Evolutionary conservation across 2,797 vertebrate genomes (phyloP), one percentile per base, ranked within the genome.

Genomic region (Microctenopoma steveboyesi): DNA sequence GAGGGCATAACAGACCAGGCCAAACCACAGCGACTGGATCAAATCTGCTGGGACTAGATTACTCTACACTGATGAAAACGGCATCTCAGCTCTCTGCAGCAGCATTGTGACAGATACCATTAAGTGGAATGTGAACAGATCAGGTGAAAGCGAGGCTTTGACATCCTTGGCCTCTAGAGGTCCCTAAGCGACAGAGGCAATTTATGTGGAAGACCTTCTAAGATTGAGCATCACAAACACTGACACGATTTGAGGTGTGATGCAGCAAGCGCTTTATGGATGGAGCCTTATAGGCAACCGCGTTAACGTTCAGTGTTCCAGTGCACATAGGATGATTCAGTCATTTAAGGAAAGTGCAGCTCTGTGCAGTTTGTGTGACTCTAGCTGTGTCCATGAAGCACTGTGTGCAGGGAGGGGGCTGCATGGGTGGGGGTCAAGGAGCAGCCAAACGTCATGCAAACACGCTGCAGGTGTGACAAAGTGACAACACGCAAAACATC

Each of bases 381-480:
- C 10, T n/a, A 46, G 43, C 43, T 16, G 9, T n/a, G n/a, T 30
- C 16, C 42, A 30, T n/a, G 49, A 25, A 22, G 16, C 46, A 48
- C 28, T 18, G 45, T 3, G 30, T 14, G 54, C 59, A 43, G 33
- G 3, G 47, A 45, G n/a, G 52, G 63, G 55, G 62, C 45, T 45
- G 75, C 62, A 27, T 3, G 42, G 50, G 68, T 22, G 50, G 75
- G 76, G 88, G 86, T 86, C 83, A 86, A 79, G 73, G 76, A 72
- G 75, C 83, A 82, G 82, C 70, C 82, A 72, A 22, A 64, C 69
- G 49, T 60, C 69, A 67, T 57, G 82, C 77, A 76, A 76, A 77
- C 80, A 84, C 33, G 74, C 83, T 82, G 85, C 90, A 91, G 87
- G 86, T 89, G 83, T 86, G 88, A 90, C 87, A 88, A 63, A 80